These are phyloP conservation scores for Stomorhina lunata DNA, from an alignment of 2,888 invertebrate species.

Conservation along the genomic window DNA sequence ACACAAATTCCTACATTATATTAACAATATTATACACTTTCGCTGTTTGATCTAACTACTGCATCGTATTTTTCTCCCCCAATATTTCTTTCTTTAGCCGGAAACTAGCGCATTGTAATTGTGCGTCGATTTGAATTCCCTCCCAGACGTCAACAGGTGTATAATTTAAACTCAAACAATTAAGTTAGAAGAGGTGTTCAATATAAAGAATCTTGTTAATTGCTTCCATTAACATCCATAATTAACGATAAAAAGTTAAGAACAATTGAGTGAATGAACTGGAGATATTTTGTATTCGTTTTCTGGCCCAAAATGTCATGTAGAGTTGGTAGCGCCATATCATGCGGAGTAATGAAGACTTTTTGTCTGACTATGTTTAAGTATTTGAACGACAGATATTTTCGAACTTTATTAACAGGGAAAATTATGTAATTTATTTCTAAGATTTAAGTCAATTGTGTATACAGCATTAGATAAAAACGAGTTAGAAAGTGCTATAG, in stretches of 20 bases:
- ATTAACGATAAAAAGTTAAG: not conserved
- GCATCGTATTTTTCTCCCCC: too few relatives aligned
- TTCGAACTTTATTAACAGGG: not conserved
- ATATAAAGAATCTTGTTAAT: constrained; percentile 10
- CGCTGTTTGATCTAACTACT: too few relatives aligned
- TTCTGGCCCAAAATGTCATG: not conserved
- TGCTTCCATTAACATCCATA: constrained; percentile 17
- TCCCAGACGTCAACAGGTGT: constrained; percentile 40
- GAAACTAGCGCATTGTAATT: too few relatives aligned
- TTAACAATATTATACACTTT: too few relatives aligned
- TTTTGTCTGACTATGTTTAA: not conserved
- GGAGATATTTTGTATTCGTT: not conserved
- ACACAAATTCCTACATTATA: too few relatives aligned
- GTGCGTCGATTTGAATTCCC: too few relatives aligned
- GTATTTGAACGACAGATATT: not conserved
- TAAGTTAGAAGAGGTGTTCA: not conserved
- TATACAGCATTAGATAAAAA: too few relatives aligned
- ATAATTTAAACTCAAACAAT: constrained; percentile 22
- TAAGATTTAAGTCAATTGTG: too few relatives aligned
- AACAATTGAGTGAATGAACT: not conserved
- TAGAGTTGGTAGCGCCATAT: constrained; percentile 67
- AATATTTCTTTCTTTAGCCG: too few relatives aligned
- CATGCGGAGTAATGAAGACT: constrained; percentile 23
- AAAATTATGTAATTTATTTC: too few relatives aligned
- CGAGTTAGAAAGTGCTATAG: too few relatives aligned